Base-by-base conservation (phyloP, 2,888 invertebrate genomes). In the Arctia plantaginis region DNA sequence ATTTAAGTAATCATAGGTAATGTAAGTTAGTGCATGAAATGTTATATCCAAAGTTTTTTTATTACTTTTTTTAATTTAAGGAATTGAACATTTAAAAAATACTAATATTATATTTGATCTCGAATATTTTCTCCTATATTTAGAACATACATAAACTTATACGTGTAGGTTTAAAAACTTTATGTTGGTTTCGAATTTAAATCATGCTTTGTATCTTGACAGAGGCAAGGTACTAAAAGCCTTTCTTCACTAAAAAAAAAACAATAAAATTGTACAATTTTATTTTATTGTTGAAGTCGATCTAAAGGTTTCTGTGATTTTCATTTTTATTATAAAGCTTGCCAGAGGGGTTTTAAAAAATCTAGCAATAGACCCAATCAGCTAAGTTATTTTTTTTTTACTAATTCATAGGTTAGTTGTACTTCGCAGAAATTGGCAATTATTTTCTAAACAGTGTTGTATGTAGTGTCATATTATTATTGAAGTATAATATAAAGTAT, bases 61-160 rank as follows among this genome's bases (percentile, higher is more conserved):
- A 84, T 80, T 72, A 10, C 47, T 35, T 62, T 4, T 76, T 76
- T 44, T 79, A 80, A 78, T 77, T 76, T 72, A 77, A 41, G 35
- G 80, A 85, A 62, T 62, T 62, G 18, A 81, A 76, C 23, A 20
- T 47, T 47, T 68, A 55, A 47, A 72, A 18, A 66, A 55, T 35
- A 64, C 10, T 41, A 55, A 30, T 30, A 67, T 15, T 41, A 18
- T 51, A 70, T 68, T 78, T 82, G 67, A 77, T 85, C 78, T 77
- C 77, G 44, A 75, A 80, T 69, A 71, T 66, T 55, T 76, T 74
- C 72, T 51, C 69, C 64, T 74, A 74, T 59, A 55, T 41, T 59
- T 62, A 62, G 30, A 13, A 27, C 27, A 30, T 59, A 55, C n/a
- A 59, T 3, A 27, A 13, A 59, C 27, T 27, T 55, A 8, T 51